Evolutionary conservation across 2,888 invertebrate genomes (phyloP).

Genomic region (Ischnura elegans): DNA sequence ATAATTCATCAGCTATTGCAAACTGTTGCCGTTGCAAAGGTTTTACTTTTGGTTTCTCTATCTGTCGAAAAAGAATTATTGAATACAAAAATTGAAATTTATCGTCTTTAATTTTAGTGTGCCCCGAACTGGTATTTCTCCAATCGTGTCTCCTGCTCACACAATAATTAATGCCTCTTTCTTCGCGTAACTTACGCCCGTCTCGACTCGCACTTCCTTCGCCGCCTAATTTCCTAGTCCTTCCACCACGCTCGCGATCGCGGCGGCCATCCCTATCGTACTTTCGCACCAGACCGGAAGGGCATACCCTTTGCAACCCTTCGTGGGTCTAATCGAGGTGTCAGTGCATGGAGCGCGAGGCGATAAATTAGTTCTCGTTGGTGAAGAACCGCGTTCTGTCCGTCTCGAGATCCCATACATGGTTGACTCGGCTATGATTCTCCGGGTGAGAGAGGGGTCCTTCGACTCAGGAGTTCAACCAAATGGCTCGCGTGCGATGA

Average conservation of each 20-base stretch:
- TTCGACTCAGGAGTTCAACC: background rate
- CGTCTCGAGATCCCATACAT: background rate
- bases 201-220: background rate
- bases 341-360: slow-evolving; percentile 10
- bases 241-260: background rate
- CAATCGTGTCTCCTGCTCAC: background rate
- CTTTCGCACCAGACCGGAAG: slow-evolving; percentile 41
- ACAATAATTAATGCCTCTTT: background rate
- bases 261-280: background rate
- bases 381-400: slow-evolving; percentile 13
- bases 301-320: slow-evolving; percentile 17
- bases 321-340: slow-evolving; percentile 47
- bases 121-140: background rate
- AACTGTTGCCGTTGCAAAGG: too few relatives aligned
- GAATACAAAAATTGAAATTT: background rate
- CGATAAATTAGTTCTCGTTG: slow-evolving; percentile 56
- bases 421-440: background rate
- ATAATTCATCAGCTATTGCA: too few relatives aligned
- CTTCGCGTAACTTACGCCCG: background rate
- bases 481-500: slow-evolving; percentile 55
- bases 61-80: too few relatives aligned
- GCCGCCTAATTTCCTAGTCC: background rate
- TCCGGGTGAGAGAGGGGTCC: slow-evolving; percentile 3
- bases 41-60: too few relatives aligned
- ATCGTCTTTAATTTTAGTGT: background rate